Evolutionary conservation across 2,888 invertebrate genomes (phyloP), one percentile per base, ranked within the genome.

Genomic region (Latrodectus elegans): DNA sequence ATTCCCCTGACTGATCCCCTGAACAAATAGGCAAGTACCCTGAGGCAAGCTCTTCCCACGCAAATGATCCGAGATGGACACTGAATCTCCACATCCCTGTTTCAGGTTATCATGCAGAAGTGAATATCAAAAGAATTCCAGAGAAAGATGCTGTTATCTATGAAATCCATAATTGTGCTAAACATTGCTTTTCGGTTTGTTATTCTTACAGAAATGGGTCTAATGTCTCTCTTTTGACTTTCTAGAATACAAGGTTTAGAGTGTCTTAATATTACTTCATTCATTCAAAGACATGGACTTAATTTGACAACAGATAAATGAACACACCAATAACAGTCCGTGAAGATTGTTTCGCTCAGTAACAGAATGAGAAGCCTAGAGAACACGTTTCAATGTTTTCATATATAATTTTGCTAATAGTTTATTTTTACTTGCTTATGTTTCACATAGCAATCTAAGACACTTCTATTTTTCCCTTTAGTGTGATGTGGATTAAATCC

Each of bases 401-500:
- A 74, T 74, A 74, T 74, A 74, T 74, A 55, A 55, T 84, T 77
- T 84, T 78, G 73, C 77, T 65, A 76, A 72, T 84, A 84, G 84
- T 80, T 81, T 76, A 76, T 76, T 80, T 80, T 85, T 60, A 80
- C 68, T 85, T 52, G 75, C 70, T 51, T 60, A 64, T 76, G 76
- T 77, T 81, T 81, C 86, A 86, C 86, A 81, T 86, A 77, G 86
- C 53, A 68, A 74, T 51, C 38, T 72, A 64, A 65, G 67, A 81
- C 86, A 86, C 86, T 64, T 71, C 55, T 86, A 53, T 81, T 86
- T 86, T 81, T 67, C 75, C 72, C 76, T 76, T 68, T 85, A 80
- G 67, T 81, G 76, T 81, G 53, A 65, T 52, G 72, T 81, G 86
- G 86, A 86, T 81, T 65, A 76, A 86, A 86, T 86, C 86, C 86